These are phyloP conservation scores for Semaprochilodus insignis DNA, from an alignment of 2,797 vertebrate species.

Conservation along the genomic window DNA sequence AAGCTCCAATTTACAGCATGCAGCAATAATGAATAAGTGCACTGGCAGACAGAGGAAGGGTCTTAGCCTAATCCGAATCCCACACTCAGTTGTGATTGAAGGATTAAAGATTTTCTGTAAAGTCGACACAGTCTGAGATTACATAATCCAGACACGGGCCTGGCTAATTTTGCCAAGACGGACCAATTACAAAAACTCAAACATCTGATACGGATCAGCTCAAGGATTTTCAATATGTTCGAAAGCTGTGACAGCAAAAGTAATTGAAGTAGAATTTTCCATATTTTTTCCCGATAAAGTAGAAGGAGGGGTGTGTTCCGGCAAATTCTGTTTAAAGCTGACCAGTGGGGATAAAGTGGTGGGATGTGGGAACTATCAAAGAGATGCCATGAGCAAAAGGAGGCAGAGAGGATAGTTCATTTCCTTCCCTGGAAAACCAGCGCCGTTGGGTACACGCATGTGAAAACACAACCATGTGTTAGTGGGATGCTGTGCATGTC, in stretches of 20 bases:
- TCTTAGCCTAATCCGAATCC: constrained; percentile 15
- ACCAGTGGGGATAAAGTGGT: constrained; percentile 43
- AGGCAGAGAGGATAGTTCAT: constrained; percentile 31
- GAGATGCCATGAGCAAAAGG: constrained; percentile 45
- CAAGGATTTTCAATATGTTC: constrained; percentile 5
- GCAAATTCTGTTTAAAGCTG: constrained; percentile 34
- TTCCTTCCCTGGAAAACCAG: constrained; percentile 50
- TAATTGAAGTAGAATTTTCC: not conserved
- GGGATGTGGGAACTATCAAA: constrained; percentile 46
- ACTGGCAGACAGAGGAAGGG: not conserved
- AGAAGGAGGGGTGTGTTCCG: constrained; percentile 27
- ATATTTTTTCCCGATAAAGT: constrained; percentile 5
- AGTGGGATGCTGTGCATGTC: constrained; percentile 29
- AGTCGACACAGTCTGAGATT: constrained; percentile 18
- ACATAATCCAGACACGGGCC: constrained; percentile 2
- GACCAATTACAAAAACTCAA: not conserved
- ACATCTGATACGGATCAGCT: constrained; percentile 14
- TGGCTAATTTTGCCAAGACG: not conserved
- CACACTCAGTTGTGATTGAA: constrained; percentile 26
- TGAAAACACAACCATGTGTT: constrained; percentile 49
- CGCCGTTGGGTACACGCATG: constrained; percentile 42
- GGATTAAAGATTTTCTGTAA: constrained; percentile 20
- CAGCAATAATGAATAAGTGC: not conserved
- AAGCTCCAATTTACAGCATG: not conserved
- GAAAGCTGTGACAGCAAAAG: not conserved